phyloP scores from a whole-genome alignment of 1,140 invertebrate genomes.

The Drosophila sturtevanti region DNA sequence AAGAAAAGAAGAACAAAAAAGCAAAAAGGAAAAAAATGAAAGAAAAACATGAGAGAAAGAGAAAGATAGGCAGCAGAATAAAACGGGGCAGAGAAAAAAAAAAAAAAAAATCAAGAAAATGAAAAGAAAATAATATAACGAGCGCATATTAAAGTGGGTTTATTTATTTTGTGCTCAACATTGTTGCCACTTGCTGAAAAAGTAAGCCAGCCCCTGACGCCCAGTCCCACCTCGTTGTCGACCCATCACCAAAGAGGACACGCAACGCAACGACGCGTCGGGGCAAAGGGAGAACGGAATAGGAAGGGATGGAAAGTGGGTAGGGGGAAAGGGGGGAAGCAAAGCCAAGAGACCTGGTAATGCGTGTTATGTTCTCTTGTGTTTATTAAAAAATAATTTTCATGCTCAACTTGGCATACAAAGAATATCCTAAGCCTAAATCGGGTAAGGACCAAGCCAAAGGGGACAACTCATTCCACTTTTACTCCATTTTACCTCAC shows the following conservation, averaged over 20 bases:
- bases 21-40: constrained; percentile 50
- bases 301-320: neutral
- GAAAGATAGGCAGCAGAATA: constrained; percentile 8
- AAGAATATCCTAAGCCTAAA: constrained; percentile 45
- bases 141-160: constrained; percentile 81
- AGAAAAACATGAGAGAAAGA: constrained; percentile 39
- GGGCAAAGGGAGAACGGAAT: neutral
- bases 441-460: neutral
- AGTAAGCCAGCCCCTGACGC: neutral
- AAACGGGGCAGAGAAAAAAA: constrained; percentile 10
- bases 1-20: constrained; percentile 48
- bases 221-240: neutral
- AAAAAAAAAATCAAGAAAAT: constrained; percentile 73
- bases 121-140: constrained; percentile 82
- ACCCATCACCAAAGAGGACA: constrained; percentile 25
- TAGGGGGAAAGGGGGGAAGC: neutral
- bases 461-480: too few species aligned
- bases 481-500: too few species aligned
- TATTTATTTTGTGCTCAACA: constrained; percentile 79
- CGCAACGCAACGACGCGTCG: constrained; percentile 8
- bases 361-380: constrained; percentile 60
- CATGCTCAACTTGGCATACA: constrained; percentile 68
- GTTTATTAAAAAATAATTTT: constrained; percentile 82
- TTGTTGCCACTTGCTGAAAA: constrained; percentile 68
- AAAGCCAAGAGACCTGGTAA: neutral